Conservation (phyloP, 2,797 vertebrate genomes). For the Numenius phaeopus region DNA sequence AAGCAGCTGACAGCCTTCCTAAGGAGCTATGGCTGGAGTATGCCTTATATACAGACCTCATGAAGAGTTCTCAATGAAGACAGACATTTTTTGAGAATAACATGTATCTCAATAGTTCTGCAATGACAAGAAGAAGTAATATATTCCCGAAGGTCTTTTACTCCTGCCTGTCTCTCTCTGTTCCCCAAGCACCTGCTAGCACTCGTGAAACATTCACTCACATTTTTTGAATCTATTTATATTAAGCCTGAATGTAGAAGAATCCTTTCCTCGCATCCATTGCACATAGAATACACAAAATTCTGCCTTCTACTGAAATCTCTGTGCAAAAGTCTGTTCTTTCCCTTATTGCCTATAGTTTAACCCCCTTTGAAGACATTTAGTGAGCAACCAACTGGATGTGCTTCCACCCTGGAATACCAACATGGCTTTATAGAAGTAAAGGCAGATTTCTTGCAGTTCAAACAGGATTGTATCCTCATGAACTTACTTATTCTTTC, state of each 20-base stretch:
- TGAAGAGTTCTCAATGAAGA: neutral
- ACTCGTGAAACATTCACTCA: neutral
- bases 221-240: neutral
- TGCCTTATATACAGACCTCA: neutral
- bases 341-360: neutral
- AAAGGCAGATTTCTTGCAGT: constrained; percentile 39
- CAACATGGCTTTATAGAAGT: constrained; percentile 2
- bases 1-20: neutral
- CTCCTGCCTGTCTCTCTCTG: neutral
- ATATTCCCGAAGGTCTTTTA: neutral
- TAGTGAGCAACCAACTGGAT: neutral
- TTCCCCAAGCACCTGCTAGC: neutral
- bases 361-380: constrained; percentile 31
- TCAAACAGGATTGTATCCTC: constrained; percentile 11
- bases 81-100: neutral
- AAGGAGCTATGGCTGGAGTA: neutral
- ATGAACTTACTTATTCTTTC: constrained; percentile 58
- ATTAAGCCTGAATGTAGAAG: neutral
- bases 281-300: neutral
- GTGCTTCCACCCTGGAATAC: neutral
- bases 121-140: neutral
- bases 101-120: neutral
- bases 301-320: neutral
- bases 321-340: neutral
- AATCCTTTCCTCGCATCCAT: neutral